A percentile compares a stretch with the other conserved stretches of the same genome.
Evolutionary conservation across 2,888 invertebrate genomes (phyloP).

Genomic region (Byasa hedistus): DNA sequence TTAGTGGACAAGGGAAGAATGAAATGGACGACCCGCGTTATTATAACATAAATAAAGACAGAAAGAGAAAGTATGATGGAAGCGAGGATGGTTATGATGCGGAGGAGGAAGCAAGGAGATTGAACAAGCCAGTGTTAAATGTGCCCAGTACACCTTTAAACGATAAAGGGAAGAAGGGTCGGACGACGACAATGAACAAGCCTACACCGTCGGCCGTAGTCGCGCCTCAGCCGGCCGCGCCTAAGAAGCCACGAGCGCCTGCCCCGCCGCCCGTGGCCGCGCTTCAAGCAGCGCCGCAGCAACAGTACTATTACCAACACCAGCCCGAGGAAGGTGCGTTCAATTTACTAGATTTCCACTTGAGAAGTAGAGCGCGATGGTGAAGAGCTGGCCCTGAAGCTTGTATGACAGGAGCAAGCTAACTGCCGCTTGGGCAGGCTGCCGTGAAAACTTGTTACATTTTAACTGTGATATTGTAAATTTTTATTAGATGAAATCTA

Average conservation of each 20-base stretch:
- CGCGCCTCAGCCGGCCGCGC: conserved; percentile 71
- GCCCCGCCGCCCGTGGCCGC: conserved; percentile 68
- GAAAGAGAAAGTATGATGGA: conserved; percentile 85
- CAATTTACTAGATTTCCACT: conserved; percentile 80
- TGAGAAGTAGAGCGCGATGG: conserved; percentile 80
- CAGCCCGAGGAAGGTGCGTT: conserved; percentile 81
- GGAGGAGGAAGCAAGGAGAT: conserved; percentile 72
- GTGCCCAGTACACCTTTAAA: conserved; percentile 74
- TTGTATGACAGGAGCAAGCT: conserved; percentile 81
- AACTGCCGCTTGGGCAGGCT: conserved; percentile 66
- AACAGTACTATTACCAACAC: conserved; percentile 79
- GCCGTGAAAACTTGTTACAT: conserved; percentile 79
- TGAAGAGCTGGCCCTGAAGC: conserved; percentile 81
- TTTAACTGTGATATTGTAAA: conserved; percentile 79
- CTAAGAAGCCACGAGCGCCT: conserved; percentile 72
- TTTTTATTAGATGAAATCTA: conserved; percentile 77
- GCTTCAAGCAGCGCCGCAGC: conserved; percentile 71
- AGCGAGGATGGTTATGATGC: conserved; percentile 84
- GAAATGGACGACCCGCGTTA: conserved; percentile 86
- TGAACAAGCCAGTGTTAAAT: conserved; percentile 75
- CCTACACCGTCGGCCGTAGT: conserved; percentile 65
- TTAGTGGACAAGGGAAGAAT: conserved; percentile 60
- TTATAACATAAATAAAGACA: conserved; percentile 85
- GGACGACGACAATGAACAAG: conserved; percentile 54
- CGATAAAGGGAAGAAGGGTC: conserved; percentile 72